Conservation (phyloP, 2,888 invertebrate genomes). For the Tortrix viridana region DNA sequence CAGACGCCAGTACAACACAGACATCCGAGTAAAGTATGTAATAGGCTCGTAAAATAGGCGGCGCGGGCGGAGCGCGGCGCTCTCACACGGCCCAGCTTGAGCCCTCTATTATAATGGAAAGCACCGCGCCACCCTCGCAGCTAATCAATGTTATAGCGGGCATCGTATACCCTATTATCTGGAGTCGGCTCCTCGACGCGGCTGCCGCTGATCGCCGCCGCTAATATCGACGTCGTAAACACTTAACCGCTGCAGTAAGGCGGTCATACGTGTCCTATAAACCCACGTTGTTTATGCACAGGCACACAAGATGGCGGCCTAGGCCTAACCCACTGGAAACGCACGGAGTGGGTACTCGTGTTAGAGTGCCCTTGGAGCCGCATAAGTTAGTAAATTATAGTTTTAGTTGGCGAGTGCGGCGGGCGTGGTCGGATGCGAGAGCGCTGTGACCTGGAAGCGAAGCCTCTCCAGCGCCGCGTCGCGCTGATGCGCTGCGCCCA, state of each 20-base stretch:
- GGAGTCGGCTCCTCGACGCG: constrained; percentile 37
- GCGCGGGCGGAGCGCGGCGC: constrained; percentile 11
- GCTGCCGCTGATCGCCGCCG: constrained; percentile 34
- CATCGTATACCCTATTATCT: constrained; percentile 41
- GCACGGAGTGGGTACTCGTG: constrained; percentile 13
- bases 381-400: constrained; percentile 36
- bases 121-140: constrained; percentile 36
- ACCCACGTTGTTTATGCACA: constrained; percentile 17
- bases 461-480: constrained; percentile 8
- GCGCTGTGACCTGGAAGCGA: constrained; percentile 13
- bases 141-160: constrained; percentile 44
- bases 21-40: not conserved
- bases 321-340: constrained; percentile 16
- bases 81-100: constrained; percentile 32
- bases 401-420: constrained; percentile 31
- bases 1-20: not conserved
- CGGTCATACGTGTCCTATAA: constrained; percentile 28
- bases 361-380: constrained; percentile 30
- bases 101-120: constrained; percentile 35
- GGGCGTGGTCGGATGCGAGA: constrained; percentile 16
- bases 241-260: constrained; percentile 33
- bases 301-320: constrained; percentile 27
- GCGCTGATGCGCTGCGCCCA: constrained; percentile 16
- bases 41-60: constrained; percentile 7
- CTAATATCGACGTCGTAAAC: constrained; percentile 37